Evolutionary conservation across 2,797 vertebrate genomes (phyloP).

Genomic region (Paramormyrops hopkinsi): DNA sequence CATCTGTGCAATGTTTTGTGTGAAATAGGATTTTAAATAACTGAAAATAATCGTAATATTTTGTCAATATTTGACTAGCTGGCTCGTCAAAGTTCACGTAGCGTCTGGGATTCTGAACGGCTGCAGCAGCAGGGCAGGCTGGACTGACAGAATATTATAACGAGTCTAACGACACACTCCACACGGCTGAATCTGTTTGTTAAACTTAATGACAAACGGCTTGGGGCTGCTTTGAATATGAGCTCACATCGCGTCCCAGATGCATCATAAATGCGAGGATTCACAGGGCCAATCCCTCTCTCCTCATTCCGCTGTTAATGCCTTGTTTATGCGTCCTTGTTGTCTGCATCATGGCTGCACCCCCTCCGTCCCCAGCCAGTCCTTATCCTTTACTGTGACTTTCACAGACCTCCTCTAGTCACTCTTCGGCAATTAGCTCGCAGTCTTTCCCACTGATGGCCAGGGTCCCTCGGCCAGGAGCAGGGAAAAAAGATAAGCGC

Average conservation of each 20-base stretch:
- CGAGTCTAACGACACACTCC: not conserved
- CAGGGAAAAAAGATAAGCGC: not conserved
- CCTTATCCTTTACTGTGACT: not conserved
- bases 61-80: not conserved
- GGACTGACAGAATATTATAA: not conserved
- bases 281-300: not conserved
- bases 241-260: not conserved
- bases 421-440: not conserved
- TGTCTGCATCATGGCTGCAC: not conserved
- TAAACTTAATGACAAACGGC: not conserved
- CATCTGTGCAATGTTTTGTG: not conserved
- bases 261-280: not conserved
- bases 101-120: not conserved
- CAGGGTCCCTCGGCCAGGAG: not conserved
- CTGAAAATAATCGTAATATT: not conserved
- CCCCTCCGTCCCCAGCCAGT: not conserved
- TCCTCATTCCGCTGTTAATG: constrained; percentile 1
- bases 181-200: not conserved
- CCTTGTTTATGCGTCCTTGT: not conserved
- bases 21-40: not conserved
- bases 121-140: not conserved
- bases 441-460: not conserved
- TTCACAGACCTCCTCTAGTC: not conserved
- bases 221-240: not conserved
- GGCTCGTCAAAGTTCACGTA: not conserved